Conservation (phyloP, 2,888 invertebrate species). For the Mactromeris polynyma region DNA sequence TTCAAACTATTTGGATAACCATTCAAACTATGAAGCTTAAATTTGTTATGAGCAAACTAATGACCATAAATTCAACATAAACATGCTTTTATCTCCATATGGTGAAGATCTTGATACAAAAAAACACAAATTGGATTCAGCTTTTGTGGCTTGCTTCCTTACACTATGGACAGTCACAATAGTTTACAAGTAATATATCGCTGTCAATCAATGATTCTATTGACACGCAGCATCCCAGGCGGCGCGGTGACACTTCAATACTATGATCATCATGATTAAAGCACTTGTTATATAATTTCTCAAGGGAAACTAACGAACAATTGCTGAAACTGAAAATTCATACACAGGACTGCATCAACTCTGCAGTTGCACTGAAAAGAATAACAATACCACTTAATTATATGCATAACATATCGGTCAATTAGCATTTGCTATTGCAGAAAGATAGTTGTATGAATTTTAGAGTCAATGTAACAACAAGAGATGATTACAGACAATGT, state of each 20-base stretch:
- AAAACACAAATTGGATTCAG: not conserved
- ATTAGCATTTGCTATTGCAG: not conserved
- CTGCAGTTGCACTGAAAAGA: not conserved
- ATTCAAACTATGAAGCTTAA: not conserved
- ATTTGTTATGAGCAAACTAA: not conserved
- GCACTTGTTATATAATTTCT: constrained; percentile 31
- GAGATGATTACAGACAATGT: not conserved
- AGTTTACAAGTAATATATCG: not conserved
- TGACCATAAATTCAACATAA: not conserved
- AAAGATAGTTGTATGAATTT: not conserved
- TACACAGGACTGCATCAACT: not conserved
- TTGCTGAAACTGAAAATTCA: not conserved
- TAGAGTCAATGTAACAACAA: not conserved
- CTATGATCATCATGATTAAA: constrained; percentile 9
- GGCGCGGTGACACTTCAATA: constrained; percentile 30
- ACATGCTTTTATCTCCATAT: not conserved
- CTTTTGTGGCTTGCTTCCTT: not conserved
- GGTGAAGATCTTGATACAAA: not conserved
- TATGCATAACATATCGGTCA: not conserved
- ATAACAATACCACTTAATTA: not conserved
- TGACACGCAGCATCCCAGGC: constrained; percentile 23
- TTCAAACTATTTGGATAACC: not conserved
- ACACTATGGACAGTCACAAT: not conserved
- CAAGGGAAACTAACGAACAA: not conserved
- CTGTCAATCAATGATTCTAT: constrained; percentile 42